Base-by-base conservation (phyloP, 2,113 vertebrate species). In the Meriones unguiculatus region DNA sequence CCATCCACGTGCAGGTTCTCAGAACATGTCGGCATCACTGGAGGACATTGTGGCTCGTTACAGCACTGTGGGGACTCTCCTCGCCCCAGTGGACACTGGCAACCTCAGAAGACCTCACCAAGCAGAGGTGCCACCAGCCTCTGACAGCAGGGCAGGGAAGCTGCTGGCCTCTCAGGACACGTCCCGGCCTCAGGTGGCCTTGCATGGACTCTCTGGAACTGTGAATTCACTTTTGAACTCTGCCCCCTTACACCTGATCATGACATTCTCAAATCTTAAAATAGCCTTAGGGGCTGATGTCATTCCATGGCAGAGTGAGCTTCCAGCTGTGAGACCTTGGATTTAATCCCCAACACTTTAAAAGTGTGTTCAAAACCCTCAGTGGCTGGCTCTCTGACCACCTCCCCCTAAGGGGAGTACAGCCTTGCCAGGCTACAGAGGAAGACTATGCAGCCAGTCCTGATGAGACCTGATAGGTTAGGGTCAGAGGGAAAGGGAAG, bases 61-160 rank as follows among this genome's bases (percentile, higher is more conserved):
- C 2, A 57, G 2, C 7, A 11, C n/a, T 18, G 0, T 1, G 0
- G 10, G 35, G 13, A 46, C 1, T 15, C n/a, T 62, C 35, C 52
- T 57, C 5, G 1, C 32, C 30, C 4, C 20, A 2, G 20, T 9
- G 30, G 30, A 70, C 41, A 50, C 0, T 35, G 13, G 10, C 57
- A 35, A 59, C 1, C 3, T 86, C 41, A 46, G 54, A 75, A 65
- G 87, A 41, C 32, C 35, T n/a, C 67, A 85, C 1, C 2, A 22
- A 54, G 14, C 0, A 4, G 65, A 35, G 22, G 12, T 67, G 69
- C 18, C 57, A 1, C 77, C 52, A 32, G 78, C 62, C 28, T 77
- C 91, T 12, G 2, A 18, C 11, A n/a, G 17, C 46, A 22, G 67
- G 30, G 1, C 2, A n/a, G 17, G 65, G 84, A 14, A 2, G 30